phyloP scores from a whole-genome alignment of 2,888 invertebrate genomes.

The Ligdia adustata region DNA sequence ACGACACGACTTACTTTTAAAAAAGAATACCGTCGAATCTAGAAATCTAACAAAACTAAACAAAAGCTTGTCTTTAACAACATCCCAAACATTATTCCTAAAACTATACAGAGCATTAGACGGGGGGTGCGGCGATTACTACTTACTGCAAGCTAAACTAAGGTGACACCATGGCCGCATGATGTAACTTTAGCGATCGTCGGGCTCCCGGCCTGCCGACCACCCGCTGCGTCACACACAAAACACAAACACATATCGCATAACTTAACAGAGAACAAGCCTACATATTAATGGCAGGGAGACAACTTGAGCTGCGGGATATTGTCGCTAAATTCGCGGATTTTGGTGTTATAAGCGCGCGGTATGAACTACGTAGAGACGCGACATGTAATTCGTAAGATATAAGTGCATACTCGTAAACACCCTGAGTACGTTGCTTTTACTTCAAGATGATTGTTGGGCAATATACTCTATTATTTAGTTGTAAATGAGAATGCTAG shows the following conservation, averaged over 20 bases:
- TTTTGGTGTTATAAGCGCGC: too few species aligned
- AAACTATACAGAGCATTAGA: background rate
- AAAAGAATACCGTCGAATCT: too few species aligned
- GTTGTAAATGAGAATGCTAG: too few species aligned
- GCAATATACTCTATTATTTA: too few species aligned
- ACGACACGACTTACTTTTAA: background rate
- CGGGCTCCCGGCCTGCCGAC: conserved; percentile 50
- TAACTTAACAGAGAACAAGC: conserved; percentile 25
- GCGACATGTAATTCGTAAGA: too few species aligned
- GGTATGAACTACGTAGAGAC: too few species aligned
- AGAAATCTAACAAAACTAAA: background rate
- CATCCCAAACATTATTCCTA: background rate
- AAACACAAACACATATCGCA: conserved; percentile 22
- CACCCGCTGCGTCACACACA: conserved; percentile 25
- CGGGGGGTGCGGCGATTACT: conserved; percentile 62
- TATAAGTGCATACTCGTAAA: too few species aligned
- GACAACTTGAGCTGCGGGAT: too few species aligned
- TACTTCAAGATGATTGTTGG: too few species aligned
- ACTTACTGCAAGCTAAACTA: conserved; percentile 58
- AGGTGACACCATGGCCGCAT: conserved; percentile 81
- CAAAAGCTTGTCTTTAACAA: background rate
- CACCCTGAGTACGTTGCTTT: too few species aligned
- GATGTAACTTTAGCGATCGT: conserved; percentile 69
- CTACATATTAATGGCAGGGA: conserved; percentile 18
- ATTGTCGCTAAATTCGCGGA: too few species aligned